Evolutionary conservation across 2,797 vertebrate species (phyloP).

Genomic region (Nannoperca obscura): DNA sequence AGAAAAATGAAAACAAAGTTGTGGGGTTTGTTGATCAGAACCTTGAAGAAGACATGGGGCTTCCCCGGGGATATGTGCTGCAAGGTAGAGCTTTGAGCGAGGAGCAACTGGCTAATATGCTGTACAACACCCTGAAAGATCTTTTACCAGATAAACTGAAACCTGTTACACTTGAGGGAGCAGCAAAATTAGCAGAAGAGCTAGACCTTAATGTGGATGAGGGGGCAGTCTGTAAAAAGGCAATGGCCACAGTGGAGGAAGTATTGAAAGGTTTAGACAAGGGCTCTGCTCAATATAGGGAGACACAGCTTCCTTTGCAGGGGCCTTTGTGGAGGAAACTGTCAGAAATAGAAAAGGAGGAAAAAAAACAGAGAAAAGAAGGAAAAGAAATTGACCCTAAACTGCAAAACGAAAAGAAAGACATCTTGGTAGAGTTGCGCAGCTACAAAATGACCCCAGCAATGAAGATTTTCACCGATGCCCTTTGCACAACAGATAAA

Average conservation of each 20-base stretch:
- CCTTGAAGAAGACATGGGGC: constrained; percentile 56
- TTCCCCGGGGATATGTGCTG: constrained; percentile 70
- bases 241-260: constrained; percentile 73
- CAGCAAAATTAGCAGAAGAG: constrained; percentile 74
- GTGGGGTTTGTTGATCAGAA: constrained; percentile 60
- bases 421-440: constrained; percentile 71
- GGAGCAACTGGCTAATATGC: constrained; percentile 64
- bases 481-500: constrained; percentile 75
- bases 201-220: constrained; percentile 84
- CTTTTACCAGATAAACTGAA: constrained; percentile 68
- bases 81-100: constrained; percentile 61
- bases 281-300: constrained; percentile 71
- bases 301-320: constrained; percentile 85
- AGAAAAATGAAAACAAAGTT: constrained; percentile 47
- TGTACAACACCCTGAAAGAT: constrained; percentile 65
- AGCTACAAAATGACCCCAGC: constrained; percentile 78
- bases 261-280: constrained; percentile 75
- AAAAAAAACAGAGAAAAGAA: constrained; percentile 71
- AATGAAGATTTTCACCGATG: constrained; percentile 83
- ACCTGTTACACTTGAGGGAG: constrained; percentile 79
- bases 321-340: constrained; percentile 80
- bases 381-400: constrained; percentile 46
- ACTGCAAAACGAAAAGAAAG: constrained; percentile 67
- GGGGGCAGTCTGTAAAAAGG: constrained; percentile 79
- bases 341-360: constrained; percentile 81